phyloP scores from a whole-genome alignment of 2,113 vertebrate species.

The Zosterops lateralis region DNA sequence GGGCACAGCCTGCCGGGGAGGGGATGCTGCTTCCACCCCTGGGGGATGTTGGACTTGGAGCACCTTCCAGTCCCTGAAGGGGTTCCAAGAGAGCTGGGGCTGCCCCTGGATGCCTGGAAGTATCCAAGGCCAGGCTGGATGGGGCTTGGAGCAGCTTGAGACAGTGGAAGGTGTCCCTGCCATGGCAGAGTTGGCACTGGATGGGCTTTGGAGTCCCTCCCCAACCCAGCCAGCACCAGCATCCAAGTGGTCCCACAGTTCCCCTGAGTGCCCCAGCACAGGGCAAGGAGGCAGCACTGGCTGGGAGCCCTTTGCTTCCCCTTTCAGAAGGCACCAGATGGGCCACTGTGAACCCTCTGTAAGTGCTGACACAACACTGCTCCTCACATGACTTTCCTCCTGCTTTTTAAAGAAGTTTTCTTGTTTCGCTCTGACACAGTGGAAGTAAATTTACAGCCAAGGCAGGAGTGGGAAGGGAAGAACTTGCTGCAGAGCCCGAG shows the following conservation, averaged over 20 bases:
- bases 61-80: not conserved
- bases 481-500: not conserved
- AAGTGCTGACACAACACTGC: not conserved
- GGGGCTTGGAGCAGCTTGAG: not conserved
- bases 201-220: accelerated
- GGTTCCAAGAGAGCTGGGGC: not conserved
- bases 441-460: not conserved
- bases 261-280: accelerated
- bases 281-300: accelerated
- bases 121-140: accelerated
- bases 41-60: not conserved
- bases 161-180: not conserved
- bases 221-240: not conserved
- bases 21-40: not conserved
- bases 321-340: not conserved
- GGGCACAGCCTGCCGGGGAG: slow-evolving; percentile 13
- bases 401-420: slow-evolving; percentile 44
- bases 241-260: accelerated
- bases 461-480: not conserved
- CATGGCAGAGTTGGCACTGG: not conserved
- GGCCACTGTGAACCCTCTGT: not conserved
- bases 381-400: slow-evolving; percentile 33
- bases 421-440: slow-evolving; percentile 42
- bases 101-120: not conserved
- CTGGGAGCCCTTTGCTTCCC: not conserved